A percentile compares a stretch with the other conserved stretches of the same genome.
Conservation (phyloP, 2,888 invertebrate species). For the Gortyna flavago region DNA sequence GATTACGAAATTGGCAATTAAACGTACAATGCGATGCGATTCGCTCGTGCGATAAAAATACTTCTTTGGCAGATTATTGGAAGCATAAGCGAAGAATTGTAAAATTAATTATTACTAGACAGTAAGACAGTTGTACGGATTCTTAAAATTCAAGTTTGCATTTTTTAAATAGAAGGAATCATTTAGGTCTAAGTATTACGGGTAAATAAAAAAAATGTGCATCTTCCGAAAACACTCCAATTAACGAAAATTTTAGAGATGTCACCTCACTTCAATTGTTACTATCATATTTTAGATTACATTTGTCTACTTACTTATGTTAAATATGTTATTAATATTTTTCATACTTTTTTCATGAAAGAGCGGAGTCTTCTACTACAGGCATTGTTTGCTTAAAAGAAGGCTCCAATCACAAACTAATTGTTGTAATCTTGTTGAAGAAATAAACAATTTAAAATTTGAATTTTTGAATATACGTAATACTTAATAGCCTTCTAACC, state of each 20-base stretch:
- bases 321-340: too few relatives aligned
- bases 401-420: too few relatives aligned
- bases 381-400: too few relatives aligned
- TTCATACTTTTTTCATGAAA: too few relatives aligned
- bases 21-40: not conserved
- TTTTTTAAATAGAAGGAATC: not conserved
- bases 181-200: not conserved
- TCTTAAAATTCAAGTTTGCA: not conserved
- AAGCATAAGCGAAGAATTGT: not conserved
- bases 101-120: not conserved
- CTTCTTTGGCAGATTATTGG: not conserved
- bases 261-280: not conserved
- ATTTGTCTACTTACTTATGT: too few relatives aligned
- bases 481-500: too few relatives aligned
- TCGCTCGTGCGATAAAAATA: not conserved
- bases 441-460: too few relatives aligned
- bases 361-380: too few relatives aligned
- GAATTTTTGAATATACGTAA: too few relatives aligned
- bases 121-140: too few relatives aligned
- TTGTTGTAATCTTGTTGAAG: too few relatives aligned
- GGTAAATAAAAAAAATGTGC: not conserved
- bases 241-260: not conserved
- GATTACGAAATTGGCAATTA: not conserved
- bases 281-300: too few relatives aligned
- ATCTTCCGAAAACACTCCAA: not conserved